Evolutionary conservation across 2,113 vertebrate genomes (phyloP).

Genomic region (Indri indri): DNA sequence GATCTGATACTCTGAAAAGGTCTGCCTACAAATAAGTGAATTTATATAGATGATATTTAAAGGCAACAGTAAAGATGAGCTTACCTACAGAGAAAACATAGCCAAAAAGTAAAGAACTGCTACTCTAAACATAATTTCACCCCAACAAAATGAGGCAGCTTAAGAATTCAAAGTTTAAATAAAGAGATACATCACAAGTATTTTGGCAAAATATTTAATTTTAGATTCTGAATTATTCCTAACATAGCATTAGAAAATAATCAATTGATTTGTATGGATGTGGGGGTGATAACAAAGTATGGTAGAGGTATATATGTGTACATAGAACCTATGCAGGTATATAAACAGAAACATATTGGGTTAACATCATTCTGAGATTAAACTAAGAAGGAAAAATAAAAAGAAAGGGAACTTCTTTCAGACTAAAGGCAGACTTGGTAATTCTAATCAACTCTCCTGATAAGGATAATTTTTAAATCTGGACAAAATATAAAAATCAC

Average conservation of each 20-base stretch:
- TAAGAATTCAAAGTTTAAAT: neutral
- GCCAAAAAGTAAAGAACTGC: neutral
- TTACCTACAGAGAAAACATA: neutral
- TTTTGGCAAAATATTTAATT: neutral
- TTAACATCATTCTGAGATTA: constrained; percentile 8
- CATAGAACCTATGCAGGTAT: neutral
- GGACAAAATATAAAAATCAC: neutral
- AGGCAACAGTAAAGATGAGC: neutral
- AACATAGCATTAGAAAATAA: neutral
- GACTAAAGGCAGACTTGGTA: neutral
- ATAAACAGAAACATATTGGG: neutral
- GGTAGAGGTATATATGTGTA: neutral
- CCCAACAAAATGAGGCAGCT: neutral
- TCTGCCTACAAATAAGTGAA: neutral
- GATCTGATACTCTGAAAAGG: neutral
- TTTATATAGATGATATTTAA: neutral
- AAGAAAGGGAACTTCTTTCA: neutral
- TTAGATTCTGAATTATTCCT: neutral
- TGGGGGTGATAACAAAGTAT: neutral
- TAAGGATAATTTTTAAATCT: neutral
- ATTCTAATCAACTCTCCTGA: neutral
- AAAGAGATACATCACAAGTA: neutral
- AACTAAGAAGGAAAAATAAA: constrained; percentile 19
- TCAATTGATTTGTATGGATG: neutral
- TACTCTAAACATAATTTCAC: neutral